Base-by-base conservation (phyloP, 2,113 vertebrate species). In the Pseudorasbora parva region DNA sequence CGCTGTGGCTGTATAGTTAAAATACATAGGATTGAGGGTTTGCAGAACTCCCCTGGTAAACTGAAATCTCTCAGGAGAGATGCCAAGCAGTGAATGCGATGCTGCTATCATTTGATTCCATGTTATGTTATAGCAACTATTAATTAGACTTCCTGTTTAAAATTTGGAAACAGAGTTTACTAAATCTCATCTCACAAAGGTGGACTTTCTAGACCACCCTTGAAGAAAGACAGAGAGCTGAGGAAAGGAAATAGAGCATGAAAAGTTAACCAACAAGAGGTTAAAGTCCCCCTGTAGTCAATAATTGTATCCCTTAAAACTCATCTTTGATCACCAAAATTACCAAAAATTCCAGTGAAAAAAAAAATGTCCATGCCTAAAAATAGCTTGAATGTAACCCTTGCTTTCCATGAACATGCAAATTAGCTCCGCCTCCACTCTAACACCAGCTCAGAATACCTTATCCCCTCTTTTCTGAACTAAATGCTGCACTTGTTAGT, bases 121-220 rank as follows among this genome's bases (percentile, higher is more conserved):
- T 51, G 49, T 81, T 69, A 59, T 25, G 92, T 93, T 92, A 93
- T 78, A 86, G 85, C 82, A 45, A 82, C 87, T 82, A 66, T 87
- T 90, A 88, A 88, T 91, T 89, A 88, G 66, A 84, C 86, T 88
- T 89, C 88, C 87, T 89, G 87, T 93, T 92, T 79, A 77, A 57
- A 66, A 76, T 47, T 43, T 73, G 33, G 68, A 33, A 69, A 56
- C 23, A 27, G 54, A n/a, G 69, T 54, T 45, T 25, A 47, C 43
- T 27, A 25, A 71, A 77, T 51, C 17, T 84, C 60, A 59, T 47
- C 15, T 4, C 10, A 27, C 19, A 83, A 66, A 64, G 7, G 21
- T 68, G 12, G 41, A 49, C 6, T 25, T 72, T 60, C 19, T 27
- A 60, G 84, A 84, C 62, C 56, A 66, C 27, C 64, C 14, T 85